phyloP scores from a whole-genome alignment of 1,140 invertebrate species.

The Saccostrea echinata region DNA sequence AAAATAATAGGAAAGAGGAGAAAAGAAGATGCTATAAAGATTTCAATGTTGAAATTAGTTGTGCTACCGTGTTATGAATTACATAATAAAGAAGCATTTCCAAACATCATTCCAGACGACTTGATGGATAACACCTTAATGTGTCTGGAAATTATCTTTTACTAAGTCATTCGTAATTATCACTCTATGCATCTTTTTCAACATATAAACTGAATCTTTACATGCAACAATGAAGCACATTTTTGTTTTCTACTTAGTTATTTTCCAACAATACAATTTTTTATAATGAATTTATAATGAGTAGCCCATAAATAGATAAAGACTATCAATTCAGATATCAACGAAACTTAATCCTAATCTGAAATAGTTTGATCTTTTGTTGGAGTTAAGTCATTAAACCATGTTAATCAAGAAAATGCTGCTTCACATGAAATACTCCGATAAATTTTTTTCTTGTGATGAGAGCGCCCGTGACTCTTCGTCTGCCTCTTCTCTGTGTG shows the following conservation, averaged over 20 bases:
- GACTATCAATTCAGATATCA: conserved; percentile 1
- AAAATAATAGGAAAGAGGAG: no score
- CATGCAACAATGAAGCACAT: not conserved
- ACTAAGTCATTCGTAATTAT: not conserved
- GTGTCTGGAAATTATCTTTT: not conserved
- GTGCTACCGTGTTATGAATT: not conserved
- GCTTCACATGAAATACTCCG: not conserved
- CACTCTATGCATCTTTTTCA: not conserved
- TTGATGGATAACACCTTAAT: not conserved
- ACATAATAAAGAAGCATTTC: not conserved
- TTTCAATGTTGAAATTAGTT: not conserved
- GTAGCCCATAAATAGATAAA: not conserved
- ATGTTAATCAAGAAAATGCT: not conserved
- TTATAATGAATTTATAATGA: conserved; percentile 9
- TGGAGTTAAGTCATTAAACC: conserved; percentile 11
- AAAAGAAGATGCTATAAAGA: no score
- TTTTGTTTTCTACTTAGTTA: not conserved
- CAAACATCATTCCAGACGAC: not conserved
- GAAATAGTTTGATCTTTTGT: conserved; percentile 27
- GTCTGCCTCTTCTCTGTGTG: not conserved
- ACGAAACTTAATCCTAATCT: conserved; percentile 2
- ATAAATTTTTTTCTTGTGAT: not conserved
- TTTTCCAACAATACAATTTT: not conserved
- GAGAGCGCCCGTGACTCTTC: not conserved
- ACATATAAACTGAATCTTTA: not conserved